Evolutionary conservation across 2,888 invertebrate species (phyloP).

Genomic region (Tipula confusa): DNA sequence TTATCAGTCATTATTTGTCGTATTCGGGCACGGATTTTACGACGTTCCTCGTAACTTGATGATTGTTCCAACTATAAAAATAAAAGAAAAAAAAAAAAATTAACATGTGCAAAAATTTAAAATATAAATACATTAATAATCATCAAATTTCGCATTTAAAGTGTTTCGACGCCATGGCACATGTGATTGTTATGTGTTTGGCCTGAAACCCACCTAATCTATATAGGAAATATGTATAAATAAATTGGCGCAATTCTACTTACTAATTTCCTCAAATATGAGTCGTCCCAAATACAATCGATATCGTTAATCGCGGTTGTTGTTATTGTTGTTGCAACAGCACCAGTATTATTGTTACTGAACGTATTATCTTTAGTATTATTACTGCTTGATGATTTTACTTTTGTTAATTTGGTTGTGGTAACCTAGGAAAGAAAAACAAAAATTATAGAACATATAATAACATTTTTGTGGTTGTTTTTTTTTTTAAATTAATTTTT

Average conservation of each 20-base stretch:
- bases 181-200: not conserved
- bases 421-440: slow-evolving; percentile 53
- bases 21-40: slow-evolving; percentile 73
- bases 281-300: slow-evolving; percentile 74
- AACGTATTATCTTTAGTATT: not conserved
- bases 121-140: not conserved
- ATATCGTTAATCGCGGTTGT: slow-evolving; percentile 52
- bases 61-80: slow-evolving; percentile 69
- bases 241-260: slow-evolving; percentile 43
- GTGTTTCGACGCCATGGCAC: not conserved
- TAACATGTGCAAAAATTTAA: not conserved
- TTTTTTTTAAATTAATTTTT: not conserved
- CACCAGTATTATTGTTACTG: slow-evolving; percentile 35
- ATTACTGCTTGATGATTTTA: slow-evolving; percentile 47
- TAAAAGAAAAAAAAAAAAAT: not conserved
- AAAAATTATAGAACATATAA: slow-evolving; percentile 30
- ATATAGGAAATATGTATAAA: too few species aligned
- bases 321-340: slow-evolving; percentile 52
- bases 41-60: slow-evolving; percentile 82
- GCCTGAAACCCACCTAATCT: not conserved
- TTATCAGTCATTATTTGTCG: slow-evolving; percentile 81
- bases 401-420: slow-evolving; percentile 49
- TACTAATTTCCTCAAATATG: slow-evolving; percentile 65
- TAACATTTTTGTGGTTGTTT: not conserved
- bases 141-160: not conserved